Conservation (phyloP, 2,888 invertebrate species). For the Physocephala rufipes region DNA sequence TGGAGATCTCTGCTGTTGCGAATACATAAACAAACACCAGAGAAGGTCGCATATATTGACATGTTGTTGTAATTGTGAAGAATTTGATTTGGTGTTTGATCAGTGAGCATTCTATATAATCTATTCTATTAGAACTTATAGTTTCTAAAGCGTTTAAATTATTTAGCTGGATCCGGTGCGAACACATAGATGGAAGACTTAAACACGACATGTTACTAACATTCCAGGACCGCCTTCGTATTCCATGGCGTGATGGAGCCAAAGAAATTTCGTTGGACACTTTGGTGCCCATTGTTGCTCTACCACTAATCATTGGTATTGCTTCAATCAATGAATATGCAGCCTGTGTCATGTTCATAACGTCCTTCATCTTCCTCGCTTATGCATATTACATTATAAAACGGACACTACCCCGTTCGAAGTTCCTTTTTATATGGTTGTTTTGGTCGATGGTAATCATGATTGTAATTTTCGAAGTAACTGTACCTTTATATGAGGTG, state of each 20-base stretch:
- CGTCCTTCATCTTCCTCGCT: constrained; percentile 52
- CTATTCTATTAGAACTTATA: too few species aligned
- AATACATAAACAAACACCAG: constrained; percentile 68
- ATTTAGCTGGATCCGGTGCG: constrained; percentile 52
- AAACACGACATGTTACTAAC: constrained; percentile 65
- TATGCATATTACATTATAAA: constrained; percentile 56
- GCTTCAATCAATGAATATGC: constrained; percentile 67
- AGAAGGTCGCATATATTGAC: constrained; percentile 68
- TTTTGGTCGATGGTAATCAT: constrained; percentile 74
- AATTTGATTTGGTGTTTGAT: constrained; percentile 69
- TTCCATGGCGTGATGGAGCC: constrained; percentile 72
- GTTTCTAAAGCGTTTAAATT: background rate
- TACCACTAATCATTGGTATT: constrained; percentile 67
- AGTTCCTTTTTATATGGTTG: constrained; percentile 81
- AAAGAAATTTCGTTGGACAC: constrained; percentile 68
- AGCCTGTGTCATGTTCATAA: constrained; percentile 57
- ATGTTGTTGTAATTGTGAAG: constrained; percentile 71
- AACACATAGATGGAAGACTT: constrained; percentile 47
- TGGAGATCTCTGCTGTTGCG: constrained; percentile 69
- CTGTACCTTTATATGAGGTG: constrained; percentile 78
- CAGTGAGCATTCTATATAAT: constrained; percentile 61
- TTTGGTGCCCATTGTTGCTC: constrained; percentile 67
- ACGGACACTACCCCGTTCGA: constrained; percentile 67
- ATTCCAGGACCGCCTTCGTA: constrained; percentile 69
- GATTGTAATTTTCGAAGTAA: constrained; percentile 76